A percentile compares a stretch with the other conserved stretches of the same genome.
These are phyloP conservation scores for Lapara coniferarum DNA, from an alignment of 2,888 invertebrate species.

Conservation along the genomic window DNA sequence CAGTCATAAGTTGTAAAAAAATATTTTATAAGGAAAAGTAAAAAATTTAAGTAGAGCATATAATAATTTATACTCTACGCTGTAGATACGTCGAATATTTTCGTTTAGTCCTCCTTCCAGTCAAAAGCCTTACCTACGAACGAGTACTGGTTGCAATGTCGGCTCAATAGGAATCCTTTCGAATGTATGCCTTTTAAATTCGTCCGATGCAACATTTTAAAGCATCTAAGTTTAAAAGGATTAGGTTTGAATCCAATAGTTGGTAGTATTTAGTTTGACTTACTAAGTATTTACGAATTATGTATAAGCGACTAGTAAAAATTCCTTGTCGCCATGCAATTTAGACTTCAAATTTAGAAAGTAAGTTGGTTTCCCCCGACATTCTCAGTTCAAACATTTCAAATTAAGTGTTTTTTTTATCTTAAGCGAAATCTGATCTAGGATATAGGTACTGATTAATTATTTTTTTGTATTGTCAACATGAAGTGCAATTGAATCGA, in stretches of 20 bases:
- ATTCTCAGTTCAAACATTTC: too few relatives aligned
- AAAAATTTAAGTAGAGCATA: neutral
- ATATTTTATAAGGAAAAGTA: neutral
- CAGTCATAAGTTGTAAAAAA: too few relatives aligned
- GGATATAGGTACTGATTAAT: too few relatives aligned
- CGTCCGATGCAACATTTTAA: neutral
- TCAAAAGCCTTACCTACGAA: constrained; percentile 4
- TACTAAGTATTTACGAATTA: too few relatives aligned
- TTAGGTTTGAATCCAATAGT: neutral
- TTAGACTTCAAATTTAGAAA: too few relatives aligned
- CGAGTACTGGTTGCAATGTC: constrained; percentile 18
- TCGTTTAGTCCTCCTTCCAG: constrained; percentile 1
- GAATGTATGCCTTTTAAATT: constrained; percentile 19
- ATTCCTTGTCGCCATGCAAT: too few relatives aligned
- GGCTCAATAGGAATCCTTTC: constrained; percentile 24
- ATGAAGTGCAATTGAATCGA: neutral
- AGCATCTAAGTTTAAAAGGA: neutral
- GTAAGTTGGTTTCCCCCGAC: too few relatives aligned
- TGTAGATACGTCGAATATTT: neutral
- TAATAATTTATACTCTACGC: too few relatives aligned
- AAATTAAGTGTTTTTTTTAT: too few relatives aligned
- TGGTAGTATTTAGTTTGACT: neutral
- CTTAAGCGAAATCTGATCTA: too few relatives aligned
- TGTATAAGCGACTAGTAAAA: too few relatives aligned
- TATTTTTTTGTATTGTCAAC: too few relatives aligned